phyloP scores from a whole-genome alignment of 2,797 vertebrate genomes.

The Pteronotus mesoamericanus region DNA sequence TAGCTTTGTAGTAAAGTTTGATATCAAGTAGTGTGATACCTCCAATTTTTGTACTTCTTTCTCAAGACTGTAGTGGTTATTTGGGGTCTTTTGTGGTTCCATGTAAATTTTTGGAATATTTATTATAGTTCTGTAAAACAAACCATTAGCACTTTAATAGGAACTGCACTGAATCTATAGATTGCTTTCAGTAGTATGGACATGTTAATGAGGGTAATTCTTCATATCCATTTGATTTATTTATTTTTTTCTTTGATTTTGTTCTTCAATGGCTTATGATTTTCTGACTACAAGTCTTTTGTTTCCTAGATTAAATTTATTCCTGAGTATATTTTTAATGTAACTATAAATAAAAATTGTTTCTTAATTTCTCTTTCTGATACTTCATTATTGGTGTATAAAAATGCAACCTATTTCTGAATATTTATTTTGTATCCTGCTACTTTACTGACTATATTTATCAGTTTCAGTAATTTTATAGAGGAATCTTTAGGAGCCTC shows the following conservation, averaged over 20 bases:
- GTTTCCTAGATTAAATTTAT: neutral
- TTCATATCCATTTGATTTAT: neutral
- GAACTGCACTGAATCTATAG: neutral
- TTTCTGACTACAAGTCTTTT: neutral
- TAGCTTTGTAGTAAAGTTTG: neutral
- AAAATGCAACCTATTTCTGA: neutral
- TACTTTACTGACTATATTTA: neutral
- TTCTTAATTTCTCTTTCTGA: neutral
- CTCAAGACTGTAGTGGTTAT: neutral
- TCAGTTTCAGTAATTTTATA: neutral
- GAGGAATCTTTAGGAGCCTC: neutral
- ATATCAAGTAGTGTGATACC: neutral
- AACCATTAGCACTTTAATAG: neutral
- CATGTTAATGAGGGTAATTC: neutral
- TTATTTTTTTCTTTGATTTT: neutral
- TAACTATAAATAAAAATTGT: neutral
- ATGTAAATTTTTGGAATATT: neutral
- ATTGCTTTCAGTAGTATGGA: neutral
- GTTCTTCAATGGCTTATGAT: neutral
- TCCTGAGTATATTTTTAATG: neutral
- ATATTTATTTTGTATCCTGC: neutral
- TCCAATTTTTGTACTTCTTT: neutral
- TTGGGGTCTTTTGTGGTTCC: neutral
- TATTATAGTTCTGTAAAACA: neutral
- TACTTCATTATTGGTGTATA: neutral